A percentile compares a stretch with the other conserved stretches of the same genome.
phyloP scores from a whole-genome alignment of 2,113 vertebrate species.

The Rhinolophus ferrumequinum region DNA sequence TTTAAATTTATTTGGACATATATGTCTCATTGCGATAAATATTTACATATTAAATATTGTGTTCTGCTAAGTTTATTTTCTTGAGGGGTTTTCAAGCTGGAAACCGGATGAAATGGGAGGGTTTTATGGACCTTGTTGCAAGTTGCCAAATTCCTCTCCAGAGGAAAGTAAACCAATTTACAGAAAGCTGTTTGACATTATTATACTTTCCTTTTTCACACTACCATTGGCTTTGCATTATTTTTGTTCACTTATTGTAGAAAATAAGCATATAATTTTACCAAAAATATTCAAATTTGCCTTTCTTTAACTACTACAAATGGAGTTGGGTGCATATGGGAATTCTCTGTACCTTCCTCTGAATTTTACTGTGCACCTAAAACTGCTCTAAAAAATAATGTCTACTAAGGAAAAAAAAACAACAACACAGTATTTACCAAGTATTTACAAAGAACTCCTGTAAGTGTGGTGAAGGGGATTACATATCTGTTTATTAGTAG shows the following conservation, averaged over 20 bases:
- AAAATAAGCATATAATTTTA: conserved; percentile 28
- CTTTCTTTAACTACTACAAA: background rate
- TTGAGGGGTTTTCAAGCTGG: background rate
- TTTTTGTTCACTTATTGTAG: conserved; percentile 33
- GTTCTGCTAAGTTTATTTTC: conserved; percentile 55
- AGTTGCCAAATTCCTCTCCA: conserved; percentile 28
- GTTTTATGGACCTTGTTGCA: conserved; percentile 45
- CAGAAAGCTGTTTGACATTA: background rate
- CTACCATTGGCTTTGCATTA: conserved; percentile 18
- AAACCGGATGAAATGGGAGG: conserved; percentile 7
- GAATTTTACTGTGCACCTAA: too few species aligned
- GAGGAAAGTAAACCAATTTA: conserved; percentile 43
- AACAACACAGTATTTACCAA: background rate
- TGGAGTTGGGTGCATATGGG: too few species aligned
- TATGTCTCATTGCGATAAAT: background rate
- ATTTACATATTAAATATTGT: conserved; percentile 32
- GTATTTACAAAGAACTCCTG: background rate
- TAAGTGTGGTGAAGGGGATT: background rate
- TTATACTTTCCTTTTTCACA: conserved; percentile 7
- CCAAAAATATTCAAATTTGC: background rate
- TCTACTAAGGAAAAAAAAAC: background rate
- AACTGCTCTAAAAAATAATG: background rate
- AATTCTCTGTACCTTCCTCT: background rate
- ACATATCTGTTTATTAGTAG: background rate
- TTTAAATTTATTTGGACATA: background rate